phyloP scores from a whole-genome alignment of 2,888 invertebrate genomes.

The Xylocampa areola region DNA sequence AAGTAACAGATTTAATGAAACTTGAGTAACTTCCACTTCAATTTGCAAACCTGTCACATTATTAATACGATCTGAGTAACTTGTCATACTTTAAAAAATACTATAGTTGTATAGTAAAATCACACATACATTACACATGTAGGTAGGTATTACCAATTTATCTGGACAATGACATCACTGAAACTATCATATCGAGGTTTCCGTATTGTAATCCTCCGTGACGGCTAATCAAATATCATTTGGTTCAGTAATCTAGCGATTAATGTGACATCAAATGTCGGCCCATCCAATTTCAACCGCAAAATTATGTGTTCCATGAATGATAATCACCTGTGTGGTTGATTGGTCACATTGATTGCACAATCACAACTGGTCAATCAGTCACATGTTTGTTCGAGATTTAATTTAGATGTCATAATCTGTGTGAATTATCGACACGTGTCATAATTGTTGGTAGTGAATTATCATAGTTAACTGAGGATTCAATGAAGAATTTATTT shows the following conservation, averaged over 20 bases:
- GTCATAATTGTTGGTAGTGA: constrained; percentile 8
- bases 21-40: too few species aligned
- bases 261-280: constrained; percentile 70
- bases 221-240: constrained; percentile 73
- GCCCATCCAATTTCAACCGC: constrained; percentile 72
- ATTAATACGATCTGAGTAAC: too few species aligned
- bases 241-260: constrained; percentile 72
- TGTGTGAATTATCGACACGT: constrained; percentile 36
- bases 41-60: too few species aligned
- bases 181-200: constrained; percentile 38
- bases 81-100: neutral
- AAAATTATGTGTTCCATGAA: constrained; percentile 77
- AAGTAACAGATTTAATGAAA: too few species aligned
- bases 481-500: too few species aligned
- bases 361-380: constrained; percentile 59
- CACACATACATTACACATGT: constrained; percentile 1
- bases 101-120: neutral
- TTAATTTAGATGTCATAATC: constrained; percentile 57
- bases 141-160: constrained; percentile 12
- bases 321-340: constrained; percentile 73
- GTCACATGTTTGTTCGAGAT: constrained; percentile 57
- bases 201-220: constrained; percentile 55
- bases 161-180: constrained; percentile 32
- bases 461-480: neutral
- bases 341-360: constrained; percentile 72